A percentile compares a stretch with the other conserved stretches of the same genome.
phyloP scores from a whole-genome alignment of 1,140 invertebrate species.

The Bombus consobrinus region DNA sequence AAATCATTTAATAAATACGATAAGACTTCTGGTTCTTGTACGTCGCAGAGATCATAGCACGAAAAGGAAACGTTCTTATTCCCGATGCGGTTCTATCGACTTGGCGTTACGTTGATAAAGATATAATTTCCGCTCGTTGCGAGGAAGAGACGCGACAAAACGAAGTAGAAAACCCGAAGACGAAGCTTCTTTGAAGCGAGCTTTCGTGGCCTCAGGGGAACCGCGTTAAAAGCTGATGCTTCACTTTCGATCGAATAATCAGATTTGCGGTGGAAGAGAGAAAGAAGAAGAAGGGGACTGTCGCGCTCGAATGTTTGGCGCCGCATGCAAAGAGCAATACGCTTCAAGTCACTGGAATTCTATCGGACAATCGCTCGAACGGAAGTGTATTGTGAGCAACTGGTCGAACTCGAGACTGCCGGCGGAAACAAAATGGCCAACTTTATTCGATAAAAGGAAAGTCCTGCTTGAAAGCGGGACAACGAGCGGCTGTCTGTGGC shows the following conservation, averaged over 20 bases:
- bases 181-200: background rate
- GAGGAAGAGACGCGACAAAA: background rate
- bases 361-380: background rate
- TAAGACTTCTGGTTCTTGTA: background rate
- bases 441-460: slow-evolving; percentile 26
- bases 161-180: background rate
- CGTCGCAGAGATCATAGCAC: no score
- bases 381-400: slow-evolving; percentile 18
- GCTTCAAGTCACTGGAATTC: background rate
- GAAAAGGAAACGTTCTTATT: background rate
- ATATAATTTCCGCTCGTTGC: slow-evolving; percentile 16
- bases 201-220: background rate
- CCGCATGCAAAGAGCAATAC: background rate
- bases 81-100: background rate
- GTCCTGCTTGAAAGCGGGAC: slow-evolving; percentile 13
- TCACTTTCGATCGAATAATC: slow-evolving; percentile 8
- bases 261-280: background rate
- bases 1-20: background rate
- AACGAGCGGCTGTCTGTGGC: background rate
- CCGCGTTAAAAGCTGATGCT: background rate
- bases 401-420: background rate
- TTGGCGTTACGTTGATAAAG: background rate
- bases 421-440: slow-evolving; percentile 17
- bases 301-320: background rate
- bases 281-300: background rate